Conservation (phyloP, 2,113 vertebrate genomes). For the Cricetomys ansorgei region DNA sequence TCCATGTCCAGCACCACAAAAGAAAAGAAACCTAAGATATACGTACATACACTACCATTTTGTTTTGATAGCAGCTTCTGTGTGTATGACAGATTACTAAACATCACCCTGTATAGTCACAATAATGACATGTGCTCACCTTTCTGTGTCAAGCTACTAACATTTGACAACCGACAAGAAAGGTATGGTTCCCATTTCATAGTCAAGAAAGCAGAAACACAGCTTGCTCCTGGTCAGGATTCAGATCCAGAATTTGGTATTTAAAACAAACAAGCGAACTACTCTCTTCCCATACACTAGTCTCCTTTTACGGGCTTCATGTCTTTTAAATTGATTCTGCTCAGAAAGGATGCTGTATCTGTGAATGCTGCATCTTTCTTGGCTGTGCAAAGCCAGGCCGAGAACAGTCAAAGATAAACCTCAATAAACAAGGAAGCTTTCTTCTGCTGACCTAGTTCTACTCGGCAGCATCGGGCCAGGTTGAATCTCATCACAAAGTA, state of each 20-base stretch:
- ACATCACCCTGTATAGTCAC: background rate
- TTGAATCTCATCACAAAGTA: constrained; percentile 35
- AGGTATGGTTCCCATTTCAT: constrained; percentile 8
- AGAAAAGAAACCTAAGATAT: background rate
- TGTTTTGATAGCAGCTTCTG: constrained; percentile 7
- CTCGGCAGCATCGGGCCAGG: background rate
- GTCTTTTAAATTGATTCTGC: constrained; percentile 17
- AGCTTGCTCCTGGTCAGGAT: constrained; percentile 14
- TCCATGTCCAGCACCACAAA: background rate
- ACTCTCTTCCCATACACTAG: background rate
- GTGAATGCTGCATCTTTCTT: background rate
- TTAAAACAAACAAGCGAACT: background rate
- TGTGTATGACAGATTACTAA: constrained; percentile 5
- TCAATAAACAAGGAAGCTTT: background rate
- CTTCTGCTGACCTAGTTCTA: background rate
- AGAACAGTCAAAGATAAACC: background rate
- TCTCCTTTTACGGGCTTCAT: background rate
- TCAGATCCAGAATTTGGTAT: constrained; percentile 4
- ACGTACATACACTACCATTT: background rate
- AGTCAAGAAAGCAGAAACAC: background rate
- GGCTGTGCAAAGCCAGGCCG: background rate
- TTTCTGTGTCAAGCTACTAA: constrained; percentile 25
- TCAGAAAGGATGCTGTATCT: background rate
- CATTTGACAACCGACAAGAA: background rate
- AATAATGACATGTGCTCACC: background rate